Percentiles rank a stretch among this genome's conserved stretches.
Conservation (phyloP, 2,888 invertebrate genomes). For the Melieria crassipennis region DNA sequence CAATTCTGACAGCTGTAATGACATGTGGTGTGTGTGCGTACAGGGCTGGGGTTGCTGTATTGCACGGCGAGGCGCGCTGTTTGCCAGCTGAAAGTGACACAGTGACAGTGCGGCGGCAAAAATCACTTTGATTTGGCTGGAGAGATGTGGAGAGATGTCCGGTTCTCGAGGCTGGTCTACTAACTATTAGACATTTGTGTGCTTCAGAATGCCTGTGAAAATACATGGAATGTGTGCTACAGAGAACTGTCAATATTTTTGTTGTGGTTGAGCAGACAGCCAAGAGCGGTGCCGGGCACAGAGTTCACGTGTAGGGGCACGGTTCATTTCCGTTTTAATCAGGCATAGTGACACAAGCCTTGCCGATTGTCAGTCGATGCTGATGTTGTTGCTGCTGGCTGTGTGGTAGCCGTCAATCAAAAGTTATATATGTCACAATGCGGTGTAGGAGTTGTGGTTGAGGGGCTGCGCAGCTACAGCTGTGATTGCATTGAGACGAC, state of each 20-base stretch:
- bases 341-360: background rate
- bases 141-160: background rate
- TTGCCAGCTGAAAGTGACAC: background rate
- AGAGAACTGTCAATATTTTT: too few relatives aligned
- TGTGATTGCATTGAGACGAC: too few relatives aligned
- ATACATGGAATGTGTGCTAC: background rate
- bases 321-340: constrained; percentile 20
- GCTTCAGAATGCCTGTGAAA: background rate
- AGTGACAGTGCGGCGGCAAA: constrained; percentile 15
- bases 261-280: too few relatives aligned
- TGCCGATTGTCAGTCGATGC: too few relatives aligned
- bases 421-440: too few relatives aligned
- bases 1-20: constrained; percentile 38
- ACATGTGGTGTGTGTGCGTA: constrained; percentile 24
- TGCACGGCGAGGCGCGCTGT: background rate
- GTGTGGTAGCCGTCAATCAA: constrained; percentile 11
- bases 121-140: constrained; percentile 23
- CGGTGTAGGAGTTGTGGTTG: too few relatives aligned
- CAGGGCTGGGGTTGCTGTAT: constrained; percentile 21
- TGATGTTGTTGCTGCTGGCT: background rate
- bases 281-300: too few relatives aligned
- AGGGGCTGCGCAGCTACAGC: too few relatives aligned
- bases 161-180: background rate
- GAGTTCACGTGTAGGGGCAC: background rate
- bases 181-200: constrained; percentile 28